Conservation (phyloP, 2,888 invertebrate genomes). For the Seira sanloemensis region DNA sequence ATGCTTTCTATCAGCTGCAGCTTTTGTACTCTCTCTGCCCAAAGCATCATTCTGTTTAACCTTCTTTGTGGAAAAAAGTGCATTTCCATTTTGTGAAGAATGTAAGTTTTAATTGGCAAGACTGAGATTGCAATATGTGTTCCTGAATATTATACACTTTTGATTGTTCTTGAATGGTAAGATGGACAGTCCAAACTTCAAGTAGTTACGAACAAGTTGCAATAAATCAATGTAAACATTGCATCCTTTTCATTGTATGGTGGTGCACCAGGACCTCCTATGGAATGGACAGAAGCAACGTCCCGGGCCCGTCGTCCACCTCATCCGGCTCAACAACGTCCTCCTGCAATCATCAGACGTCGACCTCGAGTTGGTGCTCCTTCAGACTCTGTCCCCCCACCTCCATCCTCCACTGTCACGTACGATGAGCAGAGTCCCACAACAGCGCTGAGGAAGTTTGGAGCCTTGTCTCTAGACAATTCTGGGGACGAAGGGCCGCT, state of each 20-base stretch:
- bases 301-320: constrained; percentile 2
- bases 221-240: not conserved
- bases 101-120: no score
- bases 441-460: not conserved
- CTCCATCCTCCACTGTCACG: constrained; percentile 16
- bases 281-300: constrained; percentile 33
- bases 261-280: no score
- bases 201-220: no score
- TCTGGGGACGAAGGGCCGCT: constrained; percentile 3
- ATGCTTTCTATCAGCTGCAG: no score
- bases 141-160: no score
- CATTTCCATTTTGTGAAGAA: no score
- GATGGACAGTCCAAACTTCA: no score
- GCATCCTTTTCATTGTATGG: no score
- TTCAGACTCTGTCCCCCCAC: constrained; percentile 14
- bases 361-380: constrained; percentile 26
- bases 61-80: no score
- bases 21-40: no score
- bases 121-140: no score
- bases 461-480: not conserved
- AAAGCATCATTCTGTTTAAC: no score
- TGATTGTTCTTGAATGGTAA: constrained; percentile 14
- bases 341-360: not conserved
- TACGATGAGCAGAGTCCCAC: not conserved
- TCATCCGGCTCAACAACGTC: constrained; percentile 9